These are phyloP conservation scores for Nomada ferruginata DNA, from an alignment of 2,888 invertebrate species.

Conservation along the genomic window DNA sequence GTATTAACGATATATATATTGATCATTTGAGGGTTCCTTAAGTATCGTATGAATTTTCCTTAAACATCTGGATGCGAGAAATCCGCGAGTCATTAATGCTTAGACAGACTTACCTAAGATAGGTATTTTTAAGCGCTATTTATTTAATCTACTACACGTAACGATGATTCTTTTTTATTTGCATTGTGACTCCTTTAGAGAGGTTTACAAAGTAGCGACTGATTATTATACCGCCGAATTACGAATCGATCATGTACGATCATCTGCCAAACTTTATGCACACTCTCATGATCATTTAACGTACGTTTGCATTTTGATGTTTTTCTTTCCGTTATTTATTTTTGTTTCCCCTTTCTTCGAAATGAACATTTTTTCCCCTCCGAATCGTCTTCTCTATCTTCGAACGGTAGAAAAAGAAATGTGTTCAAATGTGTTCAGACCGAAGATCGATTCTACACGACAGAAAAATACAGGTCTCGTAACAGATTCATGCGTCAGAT, in stretches of 20 bases:
- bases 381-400: conserved; percentile 13
- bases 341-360: background rate
- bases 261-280: conserved; percentile 7
- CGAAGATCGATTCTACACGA: conserved; percentile 13
- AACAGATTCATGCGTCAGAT: conserved; percentile 12
- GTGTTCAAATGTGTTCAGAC: conserved; percentile 55
- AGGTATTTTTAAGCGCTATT: conserved; percentile 67
- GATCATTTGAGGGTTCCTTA: conserved; percentile 1
- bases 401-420: conserved; percentile 19
- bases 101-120: conserved; percentile 62
- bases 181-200: conserved; percentile 59
- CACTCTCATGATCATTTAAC: conserved; percentile 8
- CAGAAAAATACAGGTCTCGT: conserved; percentile 22
- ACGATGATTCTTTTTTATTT: conserved; percentile 46
- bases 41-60: conserved; percentile 25
- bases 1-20: background rate
- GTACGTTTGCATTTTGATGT: conserved; percentile 18
- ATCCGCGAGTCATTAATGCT: conserved; percentile 48
- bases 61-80: conserved; percentile 27
- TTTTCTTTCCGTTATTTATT: background rate
- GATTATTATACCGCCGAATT: conserved; percentile 8
- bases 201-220: conserved; percentile 33
- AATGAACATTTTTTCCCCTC: background rate
- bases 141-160: conserved; percentile 64
- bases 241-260: conserved; percentile 7